Conservation (phyloP, 2,113 vertebrate genomes). For the Notarius quadriscutis region DNA sequence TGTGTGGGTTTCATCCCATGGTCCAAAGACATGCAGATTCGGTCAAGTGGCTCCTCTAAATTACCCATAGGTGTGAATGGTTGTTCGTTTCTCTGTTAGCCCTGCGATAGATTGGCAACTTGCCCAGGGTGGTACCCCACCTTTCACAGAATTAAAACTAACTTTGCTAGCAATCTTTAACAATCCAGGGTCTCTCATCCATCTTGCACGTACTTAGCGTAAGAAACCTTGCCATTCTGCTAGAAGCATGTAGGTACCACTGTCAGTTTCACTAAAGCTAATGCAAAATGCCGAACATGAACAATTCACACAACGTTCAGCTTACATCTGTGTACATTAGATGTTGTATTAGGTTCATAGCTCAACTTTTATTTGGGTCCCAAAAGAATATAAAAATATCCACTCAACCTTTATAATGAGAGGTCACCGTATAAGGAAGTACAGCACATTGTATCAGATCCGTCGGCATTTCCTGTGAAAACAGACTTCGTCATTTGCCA, state of each 20-base stretch:
- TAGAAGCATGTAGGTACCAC: background rate
- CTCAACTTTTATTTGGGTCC: slow-evolving; percentile 50
- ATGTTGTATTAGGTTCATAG: background rate
- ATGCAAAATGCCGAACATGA: background rate
- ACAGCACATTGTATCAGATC: slow-evolving; percentile 66
- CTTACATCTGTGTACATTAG: background rate
- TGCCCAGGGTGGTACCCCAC: too few relatives aligned
- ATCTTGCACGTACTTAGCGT: background rate
- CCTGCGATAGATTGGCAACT: too few relatives aligned
- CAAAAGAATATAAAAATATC: slow-evolving; percentile 53
- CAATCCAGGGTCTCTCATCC: background rate
- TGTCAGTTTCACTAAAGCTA: background rate
- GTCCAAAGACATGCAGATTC: too few relatives aligned
- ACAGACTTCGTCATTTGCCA: slow-evolving; percentile 51
- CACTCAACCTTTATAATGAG: slow-evolving; percentile 64
- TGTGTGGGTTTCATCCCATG: background rate
- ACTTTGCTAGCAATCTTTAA: background rate
- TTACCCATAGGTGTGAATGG: too few relatives aligned
- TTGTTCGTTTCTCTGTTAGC: too few relatives aligned
- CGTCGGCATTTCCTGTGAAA: slow-evolving; percentile 74
- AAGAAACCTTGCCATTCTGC: background rate
- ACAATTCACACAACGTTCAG: background rate
- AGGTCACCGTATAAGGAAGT: slow-evolving; percentile 66
- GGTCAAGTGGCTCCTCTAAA: too few relatives aligned
- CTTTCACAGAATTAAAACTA: background rate